Evolutionary conservation across 2,888 invertebrate genomes (phyloP), one percentile per base, ranked within the genome.

Genomic region (Eristalis arbustorum): DNA sequence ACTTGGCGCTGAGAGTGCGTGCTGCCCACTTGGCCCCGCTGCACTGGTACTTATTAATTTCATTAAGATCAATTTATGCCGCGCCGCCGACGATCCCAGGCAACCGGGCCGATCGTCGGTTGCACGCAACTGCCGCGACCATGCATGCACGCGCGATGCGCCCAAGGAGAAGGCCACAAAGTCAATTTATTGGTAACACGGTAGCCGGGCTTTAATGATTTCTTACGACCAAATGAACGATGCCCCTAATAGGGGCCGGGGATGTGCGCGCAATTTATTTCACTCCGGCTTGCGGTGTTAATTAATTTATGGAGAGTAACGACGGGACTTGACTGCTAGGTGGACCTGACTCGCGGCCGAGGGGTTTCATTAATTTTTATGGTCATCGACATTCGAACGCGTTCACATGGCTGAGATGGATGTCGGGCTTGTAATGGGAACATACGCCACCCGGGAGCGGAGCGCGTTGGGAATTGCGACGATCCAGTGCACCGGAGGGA

Each of bases 181-280:
- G 57, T 56, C 79, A 79, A 79, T 79, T 79, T 79, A 79, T 79
- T 79, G 37, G 79, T 68, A 79, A 73, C 73, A 83, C 75, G 71
- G 81, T 75, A 75, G 81, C 81, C 11, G 66, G n/a, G 42, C 56
- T 66, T 71, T 71, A 83, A 77, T 83, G 77, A 83, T 83, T 77
- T 63, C 77, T 83, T 83, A 83, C 68, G 77, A 69, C 68, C 77
- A 83, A 83, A 68, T 73, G 68, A 77, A 73, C 77, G 68, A 49
- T 49, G 49, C 73, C 63, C 37, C 66, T 83, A 83, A 83, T 73
- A 57, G 42, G 83, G 64, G 73, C 1, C 56, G 66, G 37, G 34
- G 71, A 56, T 72, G 77, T 83, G 67, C 40, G 42, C 63, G 64
- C 69, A 72, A 72, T 77, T 71, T 77, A 76, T 76, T 77, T 77